Percentiles rank a stretch among this genome's conserved stretches.
These are phyloP conservation scores for Clangula hyemalis DNA, from an alignment of 2,797 vertebrate genomes.

Conservation along the genomic window DNA sequence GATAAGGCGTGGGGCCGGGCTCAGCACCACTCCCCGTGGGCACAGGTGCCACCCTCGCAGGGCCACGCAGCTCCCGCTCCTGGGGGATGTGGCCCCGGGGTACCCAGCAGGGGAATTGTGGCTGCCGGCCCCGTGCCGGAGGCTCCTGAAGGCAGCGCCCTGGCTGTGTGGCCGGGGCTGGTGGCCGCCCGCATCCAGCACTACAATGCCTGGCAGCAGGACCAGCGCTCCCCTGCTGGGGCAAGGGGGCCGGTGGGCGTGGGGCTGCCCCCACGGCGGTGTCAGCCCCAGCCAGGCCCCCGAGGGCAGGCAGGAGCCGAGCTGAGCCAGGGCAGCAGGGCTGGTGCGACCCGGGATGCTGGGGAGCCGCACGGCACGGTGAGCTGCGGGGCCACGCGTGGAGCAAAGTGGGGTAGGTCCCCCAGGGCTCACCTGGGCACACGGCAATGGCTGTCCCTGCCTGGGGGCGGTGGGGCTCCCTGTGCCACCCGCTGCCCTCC, in stretches of 20 bases:
- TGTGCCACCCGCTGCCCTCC: no score
- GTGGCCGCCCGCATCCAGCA: constrained; percentile 50
- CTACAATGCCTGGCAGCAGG: not conserved
- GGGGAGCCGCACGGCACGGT: not conserved
- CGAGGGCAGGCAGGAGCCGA: fast-evolving
- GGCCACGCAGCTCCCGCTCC: not conserved
- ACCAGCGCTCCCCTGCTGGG: fast-evolving
- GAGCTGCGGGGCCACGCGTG: not conserved
- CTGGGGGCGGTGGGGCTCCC: no score
- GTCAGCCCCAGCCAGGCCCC: fast-evolving
- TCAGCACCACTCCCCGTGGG: not conserved
- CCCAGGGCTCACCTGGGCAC: not conserved
- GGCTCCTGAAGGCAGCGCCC: not conserved
- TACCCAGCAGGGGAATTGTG: fast-evolving
- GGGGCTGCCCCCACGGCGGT: fast-evolving
- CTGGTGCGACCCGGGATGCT: fast-evolving
- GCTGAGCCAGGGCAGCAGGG: fast-evolving
- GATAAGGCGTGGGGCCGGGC: not conserved
- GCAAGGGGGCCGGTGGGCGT: fast-evolving
- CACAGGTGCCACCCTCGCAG: not conserved
- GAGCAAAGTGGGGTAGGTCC: not conserved
- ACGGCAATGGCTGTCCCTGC: fast-evolving
- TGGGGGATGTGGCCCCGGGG: not conserved
- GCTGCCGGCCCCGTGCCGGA: not conserved
- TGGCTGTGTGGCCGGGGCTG: constrained; percentile 36